These are phyloP conservation scores for Serinus canaria DNA, from an alignment of 2,113 vertebrate genomes.

Conservation along the genomic window DNA sequence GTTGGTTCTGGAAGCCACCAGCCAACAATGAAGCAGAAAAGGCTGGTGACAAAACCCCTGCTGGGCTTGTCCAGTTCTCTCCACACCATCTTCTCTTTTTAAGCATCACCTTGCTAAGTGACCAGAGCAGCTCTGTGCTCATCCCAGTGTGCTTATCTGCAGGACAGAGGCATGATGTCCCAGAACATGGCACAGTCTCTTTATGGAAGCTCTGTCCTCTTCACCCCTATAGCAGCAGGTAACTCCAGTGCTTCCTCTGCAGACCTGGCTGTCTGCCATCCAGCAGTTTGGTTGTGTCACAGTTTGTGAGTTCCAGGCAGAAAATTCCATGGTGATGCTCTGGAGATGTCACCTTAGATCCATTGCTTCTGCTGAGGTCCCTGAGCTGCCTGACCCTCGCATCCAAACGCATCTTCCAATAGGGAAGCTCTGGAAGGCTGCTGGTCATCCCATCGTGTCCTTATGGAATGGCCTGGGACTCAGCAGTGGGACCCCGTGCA, in stretches of 20 bases:
- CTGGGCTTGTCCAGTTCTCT: neutral
- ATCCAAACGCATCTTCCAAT: accelerated
- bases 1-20: neutral
- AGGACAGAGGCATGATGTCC: no score
- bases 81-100: no score
- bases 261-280: neutral
- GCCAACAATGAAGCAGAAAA: accelerated
- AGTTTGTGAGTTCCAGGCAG: neutral
- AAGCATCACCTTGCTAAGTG: neutral
- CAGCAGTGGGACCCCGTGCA: accelerated
- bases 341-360: neutral
- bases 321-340: neutral
- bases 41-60: neutral
- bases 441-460: accelerated
- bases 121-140: neutral
- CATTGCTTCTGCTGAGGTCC: neutral
- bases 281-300: accelerated
- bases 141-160: accelerated
- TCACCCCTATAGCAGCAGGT: neutral
- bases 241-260: neutral
- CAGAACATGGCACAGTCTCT: accelerated
- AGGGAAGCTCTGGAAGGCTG: neutral
- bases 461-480: neutral
- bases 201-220: neutral
- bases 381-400: neutral